These are phyloP conservation scores for Drosophila aff. DNA, from an alignment of 1,140 invertebrate genomes.

Conservation along the genomic window DNA sequence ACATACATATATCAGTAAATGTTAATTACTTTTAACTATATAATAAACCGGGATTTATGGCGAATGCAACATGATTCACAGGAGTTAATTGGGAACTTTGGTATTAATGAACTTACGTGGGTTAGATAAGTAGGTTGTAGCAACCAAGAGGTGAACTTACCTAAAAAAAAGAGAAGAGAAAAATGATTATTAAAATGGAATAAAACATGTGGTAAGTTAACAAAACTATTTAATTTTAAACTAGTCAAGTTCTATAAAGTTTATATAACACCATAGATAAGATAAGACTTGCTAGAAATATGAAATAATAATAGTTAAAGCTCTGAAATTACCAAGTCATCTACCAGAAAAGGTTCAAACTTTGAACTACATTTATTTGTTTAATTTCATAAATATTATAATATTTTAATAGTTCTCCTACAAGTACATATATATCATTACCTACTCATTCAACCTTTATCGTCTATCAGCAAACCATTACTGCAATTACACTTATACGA, in stretches of 20 bases:
- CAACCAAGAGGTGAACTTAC: constrained; percentile 47
- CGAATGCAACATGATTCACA: constrained; percentile 34
- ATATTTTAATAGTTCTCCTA: not conserved
- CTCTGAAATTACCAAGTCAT: not conserved
- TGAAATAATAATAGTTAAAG: not conserved
- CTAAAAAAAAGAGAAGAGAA: constrained; percentile 31
- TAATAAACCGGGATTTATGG: constrained; percentile 22
- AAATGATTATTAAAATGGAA: constrained; percentile 11
- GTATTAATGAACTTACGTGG: constrained; percentile 18
- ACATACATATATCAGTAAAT: constrained; percentile 27
- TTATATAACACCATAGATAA: not conserved
- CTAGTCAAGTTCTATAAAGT: not conserved
- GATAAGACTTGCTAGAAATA: not conserved
- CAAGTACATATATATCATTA: not conserved
- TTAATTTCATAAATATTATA: not conserved
- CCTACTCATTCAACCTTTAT: constrained; percentile 1
- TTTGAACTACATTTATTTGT: not conserved
- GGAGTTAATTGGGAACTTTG: not conserved
- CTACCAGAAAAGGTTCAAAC: not conserved
- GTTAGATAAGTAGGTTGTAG: not conserved
- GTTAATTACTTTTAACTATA: constrained; percentile 45
- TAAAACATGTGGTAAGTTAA: not conserved
- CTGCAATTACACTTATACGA: constrained; percentile 1
- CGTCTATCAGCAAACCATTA: constrained; percentile 3
- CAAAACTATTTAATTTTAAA: not conserved